Evolutionary conservation across 2,113 vertebrate genomes (phyloP), one percentile per base, ranked within the genome.

Genomic region (Muscicapa adusta): DNA sequence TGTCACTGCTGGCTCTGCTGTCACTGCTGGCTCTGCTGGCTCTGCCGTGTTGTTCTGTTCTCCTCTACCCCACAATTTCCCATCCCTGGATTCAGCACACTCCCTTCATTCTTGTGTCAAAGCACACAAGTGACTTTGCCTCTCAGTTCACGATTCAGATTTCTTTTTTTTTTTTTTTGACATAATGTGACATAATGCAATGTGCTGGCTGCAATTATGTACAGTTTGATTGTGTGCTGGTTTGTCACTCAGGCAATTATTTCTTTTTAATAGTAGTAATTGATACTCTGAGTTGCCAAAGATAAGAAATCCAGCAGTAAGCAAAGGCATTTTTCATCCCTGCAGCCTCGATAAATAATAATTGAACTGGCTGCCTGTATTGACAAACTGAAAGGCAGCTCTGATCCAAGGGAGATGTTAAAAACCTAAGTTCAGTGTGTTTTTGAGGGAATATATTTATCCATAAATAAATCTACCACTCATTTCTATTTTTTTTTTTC

Each of bases 181-280:
- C 91, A 87, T 31, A 72, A 67, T 57, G 57, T 89, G 83, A 89
- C 91, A 84, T 24, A 91, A 91, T 60, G n/a, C 57, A 82, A 6
- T 9, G 70, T 26, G 79, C 75, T n/a, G 31, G 57, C 63, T 71
- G 73, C 73, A 92, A 91, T 95, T 89, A 74, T 4, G 34, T 71
- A 18, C 80, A 26, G 84, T 74, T 36, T 36, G 61, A 86, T 34
- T 81, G 61, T 67, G 80, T 63, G 91, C 73, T 48, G 73, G 40
- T 40, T 84, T 85, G 93, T 91, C 91, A 77, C 60, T 92, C 76
- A 56, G 40, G 78, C 93, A 92, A 91, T 95, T 93, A 83, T 70
- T 94, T 73, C 82, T 66, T 76, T 76, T 33, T 82, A 91, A 82
- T 47, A 54, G 50, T 47, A 88, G 89, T 47, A 93, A 94, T 92